Conservation (phyloP, 2,113 vertebrate genomes). For the human (Homo sapiens) region DNA sequence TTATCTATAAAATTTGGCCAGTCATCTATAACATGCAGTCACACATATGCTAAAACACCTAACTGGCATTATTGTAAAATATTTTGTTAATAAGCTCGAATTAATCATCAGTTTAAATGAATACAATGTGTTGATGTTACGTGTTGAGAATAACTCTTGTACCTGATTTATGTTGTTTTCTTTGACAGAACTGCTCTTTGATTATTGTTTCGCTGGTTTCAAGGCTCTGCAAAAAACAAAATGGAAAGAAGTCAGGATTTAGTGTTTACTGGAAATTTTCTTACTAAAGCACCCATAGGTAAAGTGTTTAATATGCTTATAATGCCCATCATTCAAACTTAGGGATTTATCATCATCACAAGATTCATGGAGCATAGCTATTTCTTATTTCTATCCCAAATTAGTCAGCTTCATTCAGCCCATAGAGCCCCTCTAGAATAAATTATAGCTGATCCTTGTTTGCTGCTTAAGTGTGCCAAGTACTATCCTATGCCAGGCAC, state of each 20-base stretch:
- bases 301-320: not conserved
- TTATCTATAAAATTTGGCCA: not conserved
- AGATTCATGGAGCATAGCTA: not conserved
- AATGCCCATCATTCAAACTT: not conserved
- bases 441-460: not conserved
- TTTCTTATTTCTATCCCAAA: conserved; percentile 44
- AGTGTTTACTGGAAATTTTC: conserved; percentile 31
- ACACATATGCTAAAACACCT: not conserved
- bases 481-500: not conserved
- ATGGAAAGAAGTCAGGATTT: conserved; percentile 47
- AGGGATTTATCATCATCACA: not conserved
- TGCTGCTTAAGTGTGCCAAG: not conserved
- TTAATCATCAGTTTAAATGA: not conserved
- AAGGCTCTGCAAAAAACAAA: conserved; percentile 78
- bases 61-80: not conserved
- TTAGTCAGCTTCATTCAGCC: not conserved
- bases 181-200: conserved; percentile 71
- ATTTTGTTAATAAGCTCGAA: not conserved
- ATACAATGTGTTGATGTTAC: conserved; percentile 61
- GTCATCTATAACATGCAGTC: not conserved
- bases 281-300: not conserved
- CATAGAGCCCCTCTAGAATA: not conserved
- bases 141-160: conserved; percentile 62
- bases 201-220: conserved; percentile 73
- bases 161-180: conserved; percentile 76